These are phyloP conservation scores for Eptatretus burgeri DNA, from an alignment of 2,113 vertebrate species.

Conservation along the genomic window DNA sequence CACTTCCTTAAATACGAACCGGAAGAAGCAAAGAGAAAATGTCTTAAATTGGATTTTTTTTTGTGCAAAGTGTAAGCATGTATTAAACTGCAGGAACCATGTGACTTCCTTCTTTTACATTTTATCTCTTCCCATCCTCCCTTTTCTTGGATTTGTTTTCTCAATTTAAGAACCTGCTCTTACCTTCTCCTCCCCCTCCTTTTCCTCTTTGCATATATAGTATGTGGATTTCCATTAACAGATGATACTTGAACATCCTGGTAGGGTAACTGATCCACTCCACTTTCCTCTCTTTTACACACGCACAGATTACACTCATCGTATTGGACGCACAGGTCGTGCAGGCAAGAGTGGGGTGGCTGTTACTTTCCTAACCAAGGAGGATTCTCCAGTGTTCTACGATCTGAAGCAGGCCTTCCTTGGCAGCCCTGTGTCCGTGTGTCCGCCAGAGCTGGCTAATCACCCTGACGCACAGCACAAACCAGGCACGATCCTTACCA, in stretches of 20 bases:
- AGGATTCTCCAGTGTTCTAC: conserved; percentile 74
- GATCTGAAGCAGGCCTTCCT: conserved; percentile 88
- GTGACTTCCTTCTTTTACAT: too few relatives aligned
- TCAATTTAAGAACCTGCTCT: neutral
- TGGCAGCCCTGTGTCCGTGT: conserved; percentile 76
- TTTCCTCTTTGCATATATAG: neutral
- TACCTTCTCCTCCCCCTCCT: too few relatives aligned
- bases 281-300: neutral
- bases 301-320: conserved; percentile 64
- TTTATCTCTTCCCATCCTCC: too few relatives aligned
- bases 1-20: too few relatives aligned
- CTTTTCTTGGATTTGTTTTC: neutral
- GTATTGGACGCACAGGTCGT: conserved; percentile 77
- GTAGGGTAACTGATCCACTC: neutral
- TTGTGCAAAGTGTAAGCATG: too few relatives aligned
- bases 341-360: conserved; percentile 84
- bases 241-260: too few relatives aligned
- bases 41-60: too few relatives aligned
- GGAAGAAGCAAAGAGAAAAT: too few relatives aligned
- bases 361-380: conserved; percentile 92
- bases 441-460: conserved; percentile 70
- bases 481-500: conserved; percentile 88
- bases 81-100: too few relatives aligned
- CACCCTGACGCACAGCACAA: conserved; percentile 94
- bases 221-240: too few relatives aligned